These are phyloP conservation scores for Cisticola juncidis DNA, from an alignment of 2,113 vertebrate species.

Conservation along the genomic window DNA sequence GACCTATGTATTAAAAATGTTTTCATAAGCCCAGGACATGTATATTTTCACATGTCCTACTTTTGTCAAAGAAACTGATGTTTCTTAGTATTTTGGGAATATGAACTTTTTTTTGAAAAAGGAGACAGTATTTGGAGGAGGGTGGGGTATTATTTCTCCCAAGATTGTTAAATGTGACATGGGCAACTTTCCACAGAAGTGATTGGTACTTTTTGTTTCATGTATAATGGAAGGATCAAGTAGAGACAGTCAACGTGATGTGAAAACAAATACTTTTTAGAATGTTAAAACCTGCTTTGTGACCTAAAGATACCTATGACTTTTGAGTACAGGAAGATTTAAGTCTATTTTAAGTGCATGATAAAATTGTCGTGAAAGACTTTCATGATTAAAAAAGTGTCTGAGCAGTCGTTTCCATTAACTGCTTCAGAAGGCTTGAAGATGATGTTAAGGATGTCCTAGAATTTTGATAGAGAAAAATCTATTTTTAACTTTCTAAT, in stretches of 20 bases:
- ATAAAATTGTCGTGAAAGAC: neutral
- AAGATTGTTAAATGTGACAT: neutral
- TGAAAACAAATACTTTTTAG: neutral
- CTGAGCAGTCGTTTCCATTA: neutral
- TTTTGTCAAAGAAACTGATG: neutral
- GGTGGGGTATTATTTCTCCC: neutral
- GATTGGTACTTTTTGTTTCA: neutral
- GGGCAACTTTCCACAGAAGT: neutral
- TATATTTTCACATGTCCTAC: neutral
- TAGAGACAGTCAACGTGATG: neutral
- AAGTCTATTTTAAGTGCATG: neutral
- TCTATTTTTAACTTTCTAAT: neutral
- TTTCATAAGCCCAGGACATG: neutral
- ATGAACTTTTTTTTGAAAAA: neutral
- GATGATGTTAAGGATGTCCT: neutral
- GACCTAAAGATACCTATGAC: neutral
- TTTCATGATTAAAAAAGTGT: neutral
- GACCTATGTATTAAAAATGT: neutral
- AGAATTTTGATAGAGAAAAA: neutral
- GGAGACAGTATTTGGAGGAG: neutral
- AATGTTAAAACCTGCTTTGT: neutral
- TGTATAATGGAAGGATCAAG: neutral
- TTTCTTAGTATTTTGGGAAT: neutral
- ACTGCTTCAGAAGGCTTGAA: neutral
- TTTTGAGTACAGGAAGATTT: neutral